Percentiles rank a stretch among this genome's conserved stretches.
Evolutionary conservation across 2,888 invertebrate genomes (phyloP).

Genomic region (Melieria omissa): DNA sequence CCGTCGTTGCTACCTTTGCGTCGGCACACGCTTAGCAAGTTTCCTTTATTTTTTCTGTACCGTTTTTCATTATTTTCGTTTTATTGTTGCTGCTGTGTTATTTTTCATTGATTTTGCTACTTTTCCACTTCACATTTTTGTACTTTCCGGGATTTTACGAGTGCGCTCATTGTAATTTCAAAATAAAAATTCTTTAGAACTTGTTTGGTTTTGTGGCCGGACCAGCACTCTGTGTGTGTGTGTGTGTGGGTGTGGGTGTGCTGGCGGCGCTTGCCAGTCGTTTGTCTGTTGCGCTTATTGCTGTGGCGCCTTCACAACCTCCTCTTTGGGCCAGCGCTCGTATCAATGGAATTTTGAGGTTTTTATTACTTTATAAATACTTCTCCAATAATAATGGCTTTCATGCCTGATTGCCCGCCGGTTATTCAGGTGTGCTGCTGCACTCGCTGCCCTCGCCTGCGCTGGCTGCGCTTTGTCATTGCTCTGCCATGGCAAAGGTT

Average conservation of each 20-base stretch:
- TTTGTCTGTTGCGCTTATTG: neutral
- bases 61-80: neutral
- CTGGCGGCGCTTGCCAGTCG: constrained; percentile 7
- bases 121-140: neutral
- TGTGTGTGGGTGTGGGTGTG: constrained; percentile 1
- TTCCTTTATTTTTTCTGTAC: neutral
- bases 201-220: too few species aligned
- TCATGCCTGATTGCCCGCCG: constrained; percentile 48
- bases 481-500: too few species aligned
- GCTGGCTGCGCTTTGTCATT: too few species aligned
- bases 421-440: neutral
- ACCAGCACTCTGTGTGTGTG: neutral
- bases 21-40: neutral
- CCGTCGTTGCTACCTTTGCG: neutral
- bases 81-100: neutral
- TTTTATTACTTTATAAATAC: constrained; percentile 62
- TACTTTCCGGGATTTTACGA: constrained; percentile 4
- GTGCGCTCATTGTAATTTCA: too few species aligned
- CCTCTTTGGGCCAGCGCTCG: neutral
- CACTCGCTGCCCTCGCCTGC: too few species aligned
- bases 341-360: constrained; percentile 43
- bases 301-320: neutral
- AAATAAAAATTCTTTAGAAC: too few species aligned
- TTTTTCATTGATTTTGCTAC: constrained; percentile 6
- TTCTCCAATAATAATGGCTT: constrained; percentile 49